A percentile compares a stretch with the other conserved stretches of the same genome.
Evolutionary conservation across 2,113 vertebrate genomes (phyloP).

Genomic region (Callospermophilus lateralis): DNA sequence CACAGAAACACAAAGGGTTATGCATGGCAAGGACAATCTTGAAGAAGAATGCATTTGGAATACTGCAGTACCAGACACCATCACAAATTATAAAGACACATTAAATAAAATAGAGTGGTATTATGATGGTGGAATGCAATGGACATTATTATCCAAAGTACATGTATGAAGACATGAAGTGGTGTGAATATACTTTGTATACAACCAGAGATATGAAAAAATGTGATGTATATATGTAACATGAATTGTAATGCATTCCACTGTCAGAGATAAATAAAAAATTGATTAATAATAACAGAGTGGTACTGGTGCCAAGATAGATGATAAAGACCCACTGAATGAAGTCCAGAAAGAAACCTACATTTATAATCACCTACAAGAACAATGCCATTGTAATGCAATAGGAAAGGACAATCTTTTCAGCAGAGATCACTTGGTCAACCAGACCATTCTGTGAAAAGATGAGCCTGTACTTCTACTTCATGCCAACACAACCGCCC

Average conservation of each 20-base stretch:
- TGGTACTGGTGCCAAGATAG: background rate
- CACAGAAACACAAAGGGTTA: background rate
- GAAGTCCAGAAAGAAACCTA: background rate
- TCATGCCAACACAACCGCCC: background rate
- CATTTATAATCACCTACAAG: background rate
- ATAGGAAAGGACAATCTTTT: background rate
- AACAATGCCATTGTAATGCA: background rate
- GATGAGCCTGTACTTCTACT: background rate
- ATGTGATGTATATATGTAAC: no score
- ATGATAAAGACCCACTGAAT: background rate
- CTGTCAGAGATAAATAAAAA: no score
- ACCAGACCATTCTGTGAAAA: background rate
- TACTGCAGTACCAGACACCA: background rate
- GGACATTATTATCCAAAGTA: no score
- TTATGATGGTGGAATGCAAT: background rate
- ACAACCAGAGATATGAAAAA: no score
- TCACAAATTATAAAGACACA: background rate
- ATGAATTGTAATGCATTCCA: no score
- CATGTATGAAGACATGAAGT: no score
- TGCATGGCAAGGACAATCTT: background rate
- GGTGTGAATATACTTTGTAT: no score
- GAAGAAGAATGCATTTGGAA: conserved; percentile 5
- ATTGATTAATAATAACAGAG: background rate
- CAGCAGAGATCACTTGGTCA: background rate
- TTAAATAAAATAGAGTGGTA: conserved; percentile 28